These are phyloP conservation scores for Neosilurus hyrtlii DNA, from an alignment of 2,797 vertebrate genomes.

Conservation along the genomic window DNA sequence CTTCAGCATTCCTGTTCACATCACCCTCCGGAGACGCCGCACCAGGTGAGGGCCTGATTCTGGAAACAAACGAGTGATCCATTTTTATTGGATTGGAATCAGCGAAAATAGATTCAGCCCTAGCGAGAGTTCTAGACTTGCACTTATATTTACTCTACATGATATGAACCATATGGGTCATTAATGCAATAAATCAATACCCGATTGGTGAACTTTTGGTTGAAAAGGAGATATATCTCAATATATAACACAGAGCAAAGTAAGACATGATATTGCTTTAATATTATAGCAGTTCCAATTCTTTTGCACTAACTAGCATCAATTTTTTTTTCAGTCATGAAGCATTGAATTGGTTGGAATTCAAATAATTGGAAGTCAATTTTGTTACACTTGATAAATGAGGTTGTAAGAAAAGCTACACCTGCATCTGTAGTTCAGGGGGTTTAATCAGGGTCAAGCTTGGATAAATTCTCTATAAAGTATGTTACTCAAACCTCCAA, in stretches of 20 bases:
- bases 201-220: neutral
- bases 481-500: neutral
- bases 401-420: neutral
- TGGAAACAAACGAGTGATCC: neutral
- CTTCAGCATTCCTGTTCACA: constrained; percentile 79
- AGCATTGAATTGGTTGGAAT: neutral
- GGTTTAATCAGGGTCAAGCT: neutral
- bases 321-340: neutral
- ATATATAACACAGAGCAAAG: neutral
- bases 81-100: neutral
- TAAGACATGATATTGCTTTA: neutral
- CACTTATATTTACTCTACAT: neutral
- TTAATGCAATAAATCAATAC: neutral
- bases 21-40: constrained; percentile 74
- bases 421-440: neutral
- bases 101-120: neutral
- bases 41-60: constrained; percentile 69
- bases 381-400: neutral
- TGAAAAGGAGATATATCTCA: neutral
- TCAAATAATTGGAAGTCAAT: neutral
- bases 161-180: neutral
- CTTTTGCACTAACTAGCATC: neutral
- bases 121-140: neutral
- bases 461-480: no score
- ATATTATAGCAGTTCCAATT: neutral